A percentile compares a stretch with the other conserved stretches of the same genome.
These are phyloP conservation scores for Chironomus tepperi DNA, from an alignment of 1,140 invertebrate species.

Conservation along the genomic window DNA sequence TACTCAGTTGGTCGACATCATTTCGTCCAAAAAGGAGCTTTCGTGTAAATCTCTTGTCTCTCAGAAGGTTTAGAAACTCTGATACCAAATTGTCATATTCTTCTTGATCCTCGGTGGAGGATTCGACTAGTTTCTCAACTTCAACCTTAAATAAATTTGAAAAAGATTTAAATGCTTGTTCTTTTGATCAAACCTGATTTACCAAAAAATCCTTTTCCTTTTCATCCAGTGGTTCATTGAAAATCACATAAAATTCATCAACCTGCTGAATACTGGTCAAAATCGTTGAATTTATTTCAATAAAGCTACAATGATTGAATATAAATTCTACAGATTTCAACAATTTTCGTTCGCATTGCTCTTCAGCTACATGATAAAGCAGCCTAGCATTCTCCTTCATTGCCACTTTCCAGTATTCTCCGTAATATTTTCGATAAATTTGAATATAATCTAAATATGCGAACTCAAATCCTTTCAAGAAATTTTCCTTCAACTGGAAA, in stretches of 20 bases:
- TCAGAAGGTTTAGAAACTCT: too few relatives aligned
- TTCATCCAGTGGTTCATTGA: background rate
- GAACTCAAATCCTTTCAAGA: background rate
- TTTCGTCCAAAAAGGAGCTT: too few relatives aligned
- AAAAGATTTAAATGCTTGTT: too few relatives aligned
- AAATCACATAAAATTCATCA: background rate
- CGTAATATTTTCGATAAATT: background rate
- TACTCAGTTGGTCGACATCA: too few relatives aligned
- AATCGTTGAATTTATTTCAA: background rate
- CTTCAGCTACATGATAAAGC: background rate
- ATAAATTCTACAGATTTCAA: background rate
- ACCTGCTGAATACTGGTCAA: background rate
- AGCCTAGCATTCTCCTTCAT: background rate
- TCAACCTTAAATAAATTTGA: too few relatives aligned
- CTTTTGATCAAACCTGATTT: too few relatives aligned
- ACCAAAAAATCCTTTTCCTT: background rate
- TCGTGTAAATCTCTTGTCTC: too few relatives aligned
- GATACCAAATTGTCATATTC: too few relatives aligned
- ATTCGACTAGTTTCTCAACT: too few relatives aligned
- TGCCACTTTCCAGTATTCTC: background rate
- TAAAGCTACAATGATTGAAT: background rate
- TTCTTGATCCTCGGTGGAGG: too few relatives aligned
- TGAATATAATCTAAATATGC: too few relatives aligned
- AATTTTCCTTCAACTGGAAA: background rate
- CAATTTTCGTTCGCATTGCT: background rate